Conservation (phyloP, 2,113 vertebrate species). For the Melanocharis versteri region DNA sequence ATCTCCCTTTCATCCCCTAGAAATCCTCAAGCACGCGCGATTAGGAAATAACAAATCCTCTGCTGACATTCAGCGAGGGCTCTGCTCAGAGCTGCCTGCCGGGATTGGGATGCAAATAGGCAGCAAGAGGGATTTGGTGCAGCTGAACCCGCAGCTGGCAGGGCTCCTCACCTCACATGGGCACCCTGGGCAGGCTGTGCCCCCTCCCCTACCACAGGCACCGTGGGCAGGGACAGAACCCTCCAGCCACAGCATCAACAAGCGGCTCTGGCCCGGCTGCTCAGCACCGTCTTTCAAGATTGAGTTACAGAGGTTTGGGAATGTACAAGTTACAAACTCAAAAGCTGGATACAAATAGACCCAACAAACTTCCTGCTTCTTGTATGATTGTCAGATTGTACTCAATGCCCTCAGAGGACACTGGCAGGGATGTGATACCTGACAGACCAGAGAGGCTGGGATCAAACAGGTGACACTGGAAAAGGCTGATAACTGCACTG, state of each 20-base stretch:
- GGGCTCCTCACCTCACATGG: neutral
- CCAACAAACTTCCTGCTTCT: neutral
- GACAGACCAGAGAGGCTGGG: neutral
- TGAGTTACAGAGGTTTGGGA: neutral
- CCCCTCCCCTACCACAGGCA: neutral
- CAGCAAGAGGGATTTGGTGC: neutral
- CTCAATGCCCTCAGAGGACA: neutral
- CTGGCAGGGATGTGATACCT: neutral
- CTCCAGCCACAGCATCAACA: rapidly evolving
- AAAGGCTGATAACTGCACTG: neutral
- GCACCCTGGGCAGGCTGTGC: neutral
- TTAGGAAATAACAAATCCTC: neutral
- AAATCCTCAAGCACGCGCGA: neutral
- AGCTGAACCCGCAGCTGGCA: neutral
- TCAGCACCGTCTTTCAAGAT: neutral
- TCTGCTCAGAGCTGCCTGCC: neutral
- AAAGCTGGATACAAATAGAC: neutral
- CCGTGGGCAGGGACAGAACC: rapidly evolving
- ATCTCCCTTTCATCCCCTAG: neutral
- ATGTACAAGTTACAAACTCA: neutral
- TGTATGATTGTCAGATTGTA: neutral
- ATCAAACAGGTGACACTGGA: neutral
- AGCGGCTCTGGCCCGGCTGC: neutral
- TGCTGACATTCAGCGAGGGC: neutral
- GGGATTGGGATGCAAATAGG: neutral